Base-by-base conservation (phyloP, 2,113 vertebrate genomes). In the Dicerorhinus sumatrensis region DNA sequence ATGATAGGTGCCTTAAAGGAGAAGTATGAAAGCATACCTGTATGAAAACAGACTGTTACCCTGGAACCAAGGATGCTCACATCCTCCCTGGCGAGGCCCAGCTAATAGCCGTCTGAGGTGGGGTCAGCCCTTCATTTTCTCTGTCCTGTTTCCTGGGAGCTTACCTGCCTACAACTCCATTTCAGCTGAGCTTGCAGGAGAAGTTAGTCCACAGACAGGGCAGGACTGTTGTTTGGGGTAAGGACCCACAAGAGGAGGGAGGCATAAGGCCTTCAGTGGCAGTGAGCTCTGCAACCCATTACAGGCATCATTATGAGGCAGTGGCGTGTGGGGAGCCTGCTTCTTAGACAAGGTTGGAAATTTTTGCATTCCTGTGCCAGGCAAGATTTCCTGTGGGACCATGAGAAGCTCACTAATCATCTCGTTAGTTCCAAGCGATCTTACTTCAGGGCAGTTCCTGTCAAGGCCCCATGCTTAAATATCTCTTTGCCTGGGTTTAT, bases 321-420 rank as follows among this genome's bases (percentile, higher is more conserved):
- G 65, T 33, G 25, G 77, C 89, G 60, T 92, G 72, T 62, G 54
- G 51, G 75, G 69, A 51, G 82, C 89, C 89, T 97, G 72, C 67
- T 97, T 92, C 92, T 96, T 83, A 97, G 97, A 95, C 88, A 84
- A 81, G 89, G 54, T 70, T 97, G 92, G 95, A 81, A 95, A 94
- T 85, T 91, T 75, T 86, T 89, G 65, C 70, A 77, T 97, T 96
- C 96, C 89, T 85, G 11, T 97, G 91, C 93, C 93, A 94, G 81
- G 76, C 88, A 69, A 93, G 92, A 97, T 97, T 98, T 97, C 97
- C 97, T 96, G 72, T 73, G 87, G 80, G 79, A 76, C 73, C 85
- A 27, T 54, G 77, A 97, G 93, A 91, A 94, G 69, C 95, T 73
- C 76, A 91, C 95, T 97, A 93, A 98, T 98, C 76, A 94, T 92